Evolutionary conservation across 35 echinoderm and acorn worm species (phyloP).

Genomic region (Amphiura filiformis): DNA sequence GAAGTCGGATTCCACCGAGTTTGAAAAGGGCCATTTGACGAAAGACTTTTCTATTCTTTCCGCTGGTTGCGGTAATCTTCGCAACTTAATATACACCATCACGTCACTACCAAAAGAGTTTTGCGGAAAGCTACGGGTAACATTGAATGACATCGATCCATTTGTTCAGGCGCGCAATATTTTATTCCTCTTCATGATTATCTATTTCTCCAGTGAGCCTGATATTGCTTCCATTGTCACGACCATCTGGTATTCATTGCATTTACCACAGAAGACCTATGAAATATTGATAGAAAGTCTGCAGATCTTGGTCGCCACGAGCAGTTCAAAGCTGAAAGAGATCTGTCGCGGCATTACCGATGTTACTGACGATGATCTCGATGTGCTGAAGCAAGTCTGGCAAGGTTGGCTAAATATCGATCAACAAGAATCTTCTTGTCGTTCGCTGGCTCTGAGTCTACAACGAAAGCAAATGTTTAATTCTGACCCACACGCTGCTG

Average conservation of each 20-base stretch:
- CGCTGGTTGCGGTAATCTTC: conserved; percentile 47
- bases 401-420: conserved; percentile 7
- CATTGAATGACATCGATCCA: conserved; percentile 54
- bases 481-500: neutral
- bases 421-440: neutral
- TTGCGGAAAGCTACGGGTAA: conserved; percentile 40
- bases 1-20: neutral
- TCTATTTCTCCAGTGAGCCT: neutral
- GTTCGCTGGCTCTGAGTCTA: neutral
- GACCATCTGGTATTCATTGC: conserved; percentile 52
- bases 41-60: conserved; percentile 39
- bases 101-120: conserved; percentile 51
- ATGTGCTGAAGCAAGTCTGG: conserved; percentile 35
- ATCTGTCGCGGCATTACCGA: neutral
- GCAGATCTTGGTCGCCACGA: neutral
- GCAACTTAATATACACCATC: conserved; percentile 40
- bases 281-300: conserved; percentile 20
- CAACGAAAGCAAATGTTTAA: neutral
- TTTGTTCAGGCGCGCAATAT: conserved; percentile 60
- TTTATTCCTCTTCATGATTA: conserved; percentile 64
- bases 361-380: neutral
- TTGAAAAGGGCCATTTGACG: neutral
- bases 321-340: conserved; percentile 2
- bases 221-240: conserved; percentile 7
- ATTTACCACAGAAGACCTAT: conserved; percentile 33